Evolutionary conservation across 2,888 invertebrate genomes (phyloP).

Genomic region (Arctia plantaginis): DNA sequence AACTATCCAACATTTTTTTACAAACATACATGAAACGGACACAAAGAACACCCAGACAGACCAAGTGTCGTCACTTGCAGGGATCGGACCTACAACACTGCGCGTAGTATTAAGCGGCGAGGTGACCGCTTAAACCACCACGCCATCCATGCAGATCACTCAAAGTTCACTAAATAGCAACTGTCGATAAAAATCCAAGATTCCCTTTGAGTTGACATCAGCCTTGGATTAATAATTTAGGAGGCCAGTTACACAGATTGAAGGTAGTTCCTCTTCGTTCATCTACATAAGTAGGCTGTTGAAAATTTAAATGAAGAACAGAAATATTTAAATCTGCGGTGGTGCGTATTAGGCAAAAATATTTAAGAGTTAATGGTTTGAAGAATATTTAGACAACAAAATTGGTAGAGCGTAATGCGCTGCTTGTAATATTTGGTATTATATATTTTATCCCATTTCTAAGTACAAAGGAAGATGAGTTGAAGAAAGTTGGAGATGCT

Average conservation of each 20-base stretch:
- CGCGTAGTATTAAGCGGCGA: too few species aligned
- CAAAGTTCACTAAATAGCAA: not conserved
- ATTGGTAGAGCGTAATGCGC: slow-evolving; percentile 9
- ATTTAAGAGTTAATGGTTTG: slow-evolving; percentile 42
- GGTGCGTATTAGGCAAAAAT: slow-evolving; percentile 29
- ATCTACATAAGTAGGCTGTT: slow-evolving; percentile 21
- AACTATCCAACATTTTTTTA: too few species aligned
- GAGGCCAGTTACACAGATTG: not conserved
- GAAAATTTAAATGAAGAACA: slow-evolving; percentile 45
- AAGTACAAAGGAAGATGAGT: slow-evolving; percentile 20
- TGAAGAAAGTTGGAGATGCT: slow-evolving; percentile 21
- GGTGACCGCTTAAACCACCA: too few species aligned
- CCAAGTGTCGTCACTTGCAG: too few species aligned
- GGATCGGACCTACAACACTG: too few species aligned
- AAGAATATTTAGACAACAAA: slow-evolving; percentile 22
- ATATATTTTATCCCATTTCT: slow-evolving; percentile 16
- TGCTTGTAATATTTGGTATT: slow-evolving; percentile 19
- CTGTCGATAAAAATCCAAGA: not conserved
- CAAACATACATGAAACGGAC: too few species aligned
- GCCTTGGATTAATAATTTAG: not conserved
- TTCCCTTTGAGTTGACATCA: not conserved
- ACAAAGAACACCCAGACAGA: too few species aligned
- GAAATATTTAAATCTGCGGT: slow-evolving; percentile 45
- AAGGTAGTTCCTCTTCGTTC: not conserved
- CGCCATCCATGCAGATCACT: too few species aligned